Evolutionary conservation across 2,113 vertebrate genomes (phyloP), one percentile per base, ranked within the genome.

Genomic region (Leucopsar rothschildi): DNA sequence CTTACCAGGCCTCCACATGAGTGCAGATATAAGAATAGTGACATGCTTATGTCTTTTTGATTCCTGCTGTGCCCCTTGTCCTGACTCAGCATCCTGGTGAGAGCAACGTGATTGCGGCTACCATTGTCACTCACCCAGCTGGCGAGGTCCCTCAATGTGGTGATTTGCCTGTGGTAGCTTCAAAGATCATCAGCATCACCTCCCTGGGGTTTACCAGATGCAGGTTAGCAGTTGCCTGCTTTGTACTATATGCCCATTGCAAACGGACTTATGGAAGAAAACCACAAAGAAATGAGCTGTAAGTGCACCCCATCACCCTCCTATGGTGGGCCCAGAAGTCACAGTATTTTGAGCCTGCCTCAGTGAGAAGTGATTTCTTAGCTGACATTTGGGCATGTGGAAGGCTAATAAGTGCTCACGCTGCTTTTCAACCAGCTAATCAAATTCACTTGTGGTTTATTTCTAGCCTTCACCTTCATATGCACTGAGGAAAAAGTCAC

Each of bases 201-300:
- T 88, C 90, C 95, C 79, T 81, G 88, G 95, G 79, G 63, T 63
- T 73, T 70, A 75, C 85, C 95, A 94, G 93, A 92, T 92, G 82
- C 75, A 87, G 79, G 79, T 94, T 94, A 76, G 72, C 2, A 1
- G 35, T 52, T 63, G 80, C 31, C 76, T 93, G 64, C 92, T 94
- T 88, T 92, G 82, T 94, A 78, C 80, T 86, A 14, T 1, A 5
- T 63, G 68, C 27, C 39, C 60, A 15, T 47, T 81, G 60, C 82
- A 66, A 86, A 55, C 57, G 50, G 47, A 59, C 39, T 77, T 86
- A 29, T 10, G 68, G 79, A 88, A 94, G 69, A 86, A 95, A 94
- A 90, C 82, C 94, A 88, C 82, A 78, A 92, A 92, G 92, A 90
- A 95, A 95, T 88, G 19, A 95, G 44, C 77, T 87, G 53, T 77